Conservation (phyloP, 1,140 invertebrate species). For the Cydia strobilella region DNA sequence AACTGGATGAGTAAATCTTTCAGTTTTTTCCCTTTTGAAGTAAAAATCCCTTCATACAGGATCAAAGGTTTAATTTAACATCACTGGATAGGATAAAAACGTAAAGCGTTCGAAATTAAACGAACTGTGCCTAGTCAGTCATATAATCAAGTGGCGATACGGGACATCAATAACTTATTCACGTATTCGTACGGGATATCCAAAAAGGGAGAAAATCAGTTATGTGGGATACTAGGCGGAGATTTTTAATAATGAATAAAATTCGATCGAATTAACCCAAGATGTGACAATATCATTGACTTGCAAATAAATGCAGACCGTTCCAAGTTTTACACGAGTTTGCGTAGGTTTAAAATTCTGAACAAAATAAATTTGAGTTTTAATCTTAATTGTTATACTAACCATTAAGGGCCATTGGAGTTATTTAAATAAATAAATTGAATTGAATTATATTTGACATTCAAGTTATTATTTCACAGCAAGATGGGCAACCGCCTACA, state of each 20-base stretch:
- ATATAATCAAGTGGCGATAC: neutral
- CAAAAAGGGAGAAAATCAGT: no score
- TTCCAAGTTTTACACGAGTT: neutral
- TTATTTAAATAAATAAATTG: no score
- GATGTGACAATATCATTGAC: no score
- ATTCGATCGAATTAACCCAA: no score
- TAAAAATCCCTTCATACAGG: neutral
- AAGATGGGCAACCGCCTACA: conserved; percentile 9
- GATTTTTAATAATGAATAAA: no score
- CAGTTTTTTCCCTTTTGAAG: neutral
- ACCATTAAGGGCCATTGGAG: no score
- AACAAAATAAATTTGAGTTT: neutral
- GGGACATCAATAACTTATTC: conserved; percentile 3
- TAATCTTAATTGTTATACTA: no score
- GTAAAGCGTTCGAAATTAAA: neutral
- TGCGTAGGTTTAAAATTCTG: neutral
- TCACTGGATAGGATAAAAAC: conserved; percentile 2
- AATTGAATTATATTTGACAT: conserved; percentile 4
- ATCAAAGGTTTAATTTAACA: conserved; percentile 4
- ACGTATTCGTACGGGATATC: no score
- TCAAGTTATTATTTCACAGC: neutral
- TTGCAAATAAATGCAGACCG: no score
- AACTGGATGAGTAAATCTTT: neutral
- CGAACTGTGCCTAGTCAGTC: neutral
- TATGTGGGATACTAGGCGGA: no score